These are phyloP conservation scores for Nomada fucata DNA, from an alignment of 2,888 invertebrate species.

Conservation along the genomic window DNA sequence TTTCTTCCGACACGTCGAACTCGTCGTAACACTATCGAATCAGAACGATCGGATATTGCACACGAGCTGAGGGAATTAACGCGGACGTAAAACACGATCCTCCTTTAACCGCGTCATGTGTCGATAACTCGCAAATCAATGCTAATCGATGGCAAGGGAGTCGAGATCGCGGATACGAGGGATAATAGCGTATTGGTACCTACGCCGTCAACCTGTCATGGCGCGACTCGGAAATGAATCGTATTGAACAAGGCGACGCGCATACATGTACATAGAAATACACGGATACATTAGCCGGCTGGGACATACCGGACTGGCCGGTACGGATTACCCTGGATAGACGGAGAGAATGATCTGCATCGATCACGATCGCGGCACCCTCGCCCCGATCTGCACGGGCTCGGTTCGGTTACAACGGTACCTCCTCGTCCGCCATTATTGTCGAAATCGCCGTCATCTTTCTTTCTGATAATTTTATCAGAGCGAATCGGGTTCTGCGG, in stretches of 20 bases:
- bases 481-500: constrained; percentile 34
- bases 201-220: constrained; percentile 80
- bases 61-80: constrained; percentile 35
- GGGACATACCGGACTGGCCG: constrained; percentile 61
- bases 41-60: not conserved
- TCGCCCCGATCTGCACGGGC: constrained; percentile 58
- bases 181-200: constrained; percentile 68
- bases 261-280: constrained; percentile 38
- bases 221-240: constrained; percentile 80
- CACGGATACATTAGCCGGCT: constrained; percentile 22
- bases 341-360: constrained; percentile 80
- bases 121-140: constrained; percentile 78
- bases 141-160: constrained; percentile 77
- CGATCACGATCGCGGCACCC: constrained; percentile 82
- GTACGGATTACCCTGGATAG: constrained; percentile 73
- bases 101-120: not conserved
- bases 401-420: constrained; percentile 74
- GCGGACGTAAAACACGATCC: not conserved
- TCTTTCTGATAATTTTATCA: constrained; percentile 57
- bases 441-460: constrained; percentile 52
- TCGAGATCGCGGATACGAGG: constrained; percentile 69
- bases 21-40: not conserved
- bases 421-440: constrained; percentile 60
- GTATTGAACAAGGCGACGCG: constrained; percentile 44
- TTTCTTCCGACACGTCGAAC: not conserved